Conservation (phyloP, 2,797 vertebrate genomes). For the Eupleurogrammus muticus region DNA sequence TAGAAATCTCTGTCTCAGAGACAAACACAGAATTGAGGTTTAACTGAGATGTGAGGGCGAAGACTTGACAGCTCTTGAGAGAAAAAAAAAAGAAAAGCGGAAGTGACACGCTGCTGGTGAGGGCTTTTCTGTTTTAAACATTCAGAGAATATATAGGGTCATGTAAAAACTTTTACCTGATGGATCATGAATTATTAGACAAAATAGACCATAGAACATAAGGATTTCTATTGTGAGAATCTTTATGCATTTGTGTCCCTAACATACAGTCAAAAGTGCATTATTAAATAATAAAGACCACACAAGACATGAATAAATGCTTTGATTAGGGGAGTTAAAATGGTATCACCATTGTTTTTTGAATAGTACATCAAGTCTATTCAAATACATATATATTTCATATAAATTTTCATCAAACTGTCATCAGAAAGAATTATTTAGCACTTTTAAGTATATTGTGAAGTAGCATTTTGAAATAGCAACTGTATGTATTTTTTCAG, state of each 20-base stretch:
- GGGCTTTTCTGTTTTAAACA: conserved; percentile 47
- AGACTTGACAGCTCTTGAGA: conserved; percentile 54
- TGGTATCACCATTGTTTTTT: conserved; percentile 16
- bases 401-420: background rate
- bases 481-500: background rate
- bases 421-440: background rate
- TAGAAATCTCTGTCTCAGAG: conserved; percentile 52
- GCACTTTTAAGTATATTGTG: background rate
- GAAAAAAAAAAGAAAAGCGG: conserved; percentile 41
- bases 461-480: background rate
- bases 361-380: conserved; percentile 17
- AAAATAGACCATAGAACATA: conserved; percentile 46
- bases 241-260: conserved; percentile 56
- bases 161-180: conserved; percentile 27
- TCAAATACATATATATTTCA: conserved; percentile 7
- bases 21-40: conserved; percentile 25
- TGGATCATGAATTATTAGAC: conserved; percentile 67
- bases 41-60: conserved; percentile 32
- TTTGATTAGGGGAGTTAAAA: conserved; percentile 42
- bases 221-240: conserved; percentile 63
- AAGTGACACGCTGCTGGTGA: conserved; percentile 19
- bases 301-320: conserved; percentile 52
- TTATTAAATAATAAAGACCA: conserved; percentile 62
- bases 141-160: conserved; percentile 38
- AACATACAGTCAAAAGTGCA: conserved; percentile 49